Conservation (phyloP, 1,140 invertebrate species). For the Mya arenaria region DNA sequence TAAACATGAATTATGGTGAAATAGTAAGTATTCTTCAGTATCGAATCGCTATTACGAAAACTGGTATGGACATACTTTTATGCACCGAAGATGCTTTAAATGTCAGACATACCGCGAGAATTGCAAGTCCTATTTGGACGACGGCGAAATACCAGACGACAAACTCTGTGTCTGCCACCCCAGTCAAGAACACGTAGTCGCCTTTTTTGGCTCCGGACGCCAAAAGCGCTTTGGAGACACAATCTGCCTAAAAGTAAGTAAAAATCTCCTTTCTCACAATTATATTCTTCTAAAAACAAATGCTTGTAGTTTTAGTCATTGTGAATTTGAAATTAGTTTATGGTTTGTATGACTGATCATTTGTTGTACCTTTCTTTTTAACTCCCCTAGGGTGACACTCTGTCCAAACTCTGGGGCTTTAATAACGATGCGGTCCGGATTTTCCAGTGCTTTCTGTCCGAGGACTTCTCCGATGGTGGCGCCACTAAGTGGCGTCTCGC, state of each 20-base stretch:
- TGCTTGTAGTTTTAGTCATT: too few species aligned
- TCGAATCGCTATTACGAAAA: too few species aligned
- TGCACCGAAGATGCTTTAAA: too few species aligned
- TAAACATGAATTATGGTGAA: too few species aligned
- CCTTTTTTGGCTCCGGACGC: neutral
- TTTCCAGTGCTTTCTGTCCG: neutral
- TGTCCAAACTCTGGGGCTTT: neutral
- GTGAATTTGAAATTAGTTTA: too few species aligned
- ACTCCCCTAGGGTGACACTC: neutral
- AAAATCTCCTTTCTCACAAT: too few species aligned
- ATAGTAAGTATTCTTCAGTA: too few species aligned
- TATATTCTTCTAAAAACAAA: too few species aligned
- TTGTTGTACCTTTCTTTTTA: neutral
- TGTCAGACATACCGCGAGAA: neutral
- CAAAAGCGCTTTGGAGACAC: neutral
- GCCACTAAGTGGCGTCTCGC: neutral
- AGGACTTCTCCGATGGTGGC: neutral
- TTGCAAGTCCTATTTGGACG: neutral
- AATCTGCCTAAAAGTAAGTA: too few species aligned
- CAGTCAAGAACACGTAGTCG: neutral
- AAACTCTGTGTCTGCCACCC: neutral
- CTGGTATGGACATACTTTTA: too few species aligned
- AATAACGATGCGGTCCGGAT: neutral
- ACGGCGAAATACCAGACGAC: neutral
- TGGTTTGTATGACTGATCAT: too few species aligned